These are phyloP conservation scores for Formicarius rufipectus DNA, from an alignment of 2,113 vertebrate genomes.

Conservation along the genomic window DNA sequence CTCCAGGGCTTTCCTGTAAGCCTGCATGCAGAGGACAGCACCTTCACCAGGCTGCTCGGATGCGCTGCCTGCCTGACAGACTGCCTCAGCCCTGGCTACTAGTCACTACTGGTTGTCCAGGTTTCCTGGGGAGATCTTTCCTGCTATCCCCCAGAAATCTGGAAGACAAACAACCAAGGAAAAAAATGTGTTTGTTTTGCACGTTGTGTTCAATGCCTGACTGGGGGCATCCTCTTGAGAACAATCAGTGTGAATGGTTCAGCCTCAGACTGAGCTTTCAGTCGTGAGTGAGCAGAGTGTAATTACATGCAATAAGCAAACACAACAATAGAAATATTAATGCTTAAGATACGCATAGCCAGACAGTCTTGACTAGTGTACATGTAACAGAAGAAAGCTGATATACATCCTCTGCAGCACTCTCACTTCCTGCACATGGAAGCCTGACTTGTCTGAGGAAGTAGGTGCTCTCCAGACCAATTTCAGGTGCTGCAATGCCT, in stretches of 20 bases:
- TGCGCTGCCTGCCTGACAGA: rapidly evolving
- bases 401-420: background rate
- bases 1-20: background rate
- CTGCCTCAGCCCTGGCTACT: background rate
- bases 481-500: background rate
- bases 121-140: background rate
- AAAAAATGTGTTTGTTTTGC: background rate
- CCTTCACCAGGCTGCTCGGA: background rate
- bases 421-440: background rate
- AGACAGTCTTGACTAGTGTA: background rate
- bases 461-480: background rate
- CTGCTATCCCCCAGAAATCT: background rate
- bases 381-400: background rate
- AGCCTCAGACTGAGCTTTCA: background rate
- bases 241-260: background rate
- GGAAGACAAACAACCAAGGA: background rate
- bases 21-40: background rate
- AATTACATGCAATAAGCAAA: background rate
- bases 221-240: background rate
- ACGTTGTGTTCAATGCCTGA: background rate
- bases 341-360: background rate
- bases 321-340: background rate
- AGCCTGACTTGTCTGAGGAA: background rate
- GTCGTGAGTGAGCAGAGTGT: background rate
- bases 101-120: background rate